Percentiles rank a stretch among this genome's conserved stretches.
phyloP scores from a whole-genome alignment of 2,113 vertebrate genomes.

The Nematolebias whitei region DNA sequence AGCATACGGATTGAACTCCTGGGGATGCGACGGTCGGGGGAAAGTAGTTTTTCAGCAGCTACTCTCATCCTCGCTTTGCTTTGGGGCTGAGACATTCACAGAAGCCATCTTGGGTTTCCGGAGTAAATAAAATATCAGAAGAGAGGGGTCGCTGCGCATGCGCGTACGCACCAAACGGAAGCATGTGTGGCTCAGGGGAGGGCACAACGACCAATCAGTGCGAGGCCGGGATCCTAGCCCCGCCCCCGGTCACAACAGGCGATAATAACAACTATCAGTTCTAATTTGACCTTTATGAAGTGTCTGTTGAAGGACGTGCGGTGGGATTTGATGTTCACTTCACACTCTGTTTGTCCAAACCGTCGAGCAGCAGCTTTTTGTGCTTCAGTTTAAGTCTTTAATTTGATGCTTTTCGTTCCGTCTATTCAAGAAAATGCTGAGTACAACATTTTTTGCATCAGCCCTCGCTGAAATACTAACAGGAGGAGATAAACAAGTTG shows the following conservation, averaged over 20 bases:
- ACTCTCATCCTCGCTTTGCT: constrained; percentile 79
- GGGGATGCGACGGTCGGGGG: constrained; percentile 68
- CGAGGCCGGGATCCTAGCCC: constrained; percentile 53
- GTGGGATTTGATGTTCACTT: not conserved
- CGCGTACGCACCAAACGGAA: constrained; percentile 71
- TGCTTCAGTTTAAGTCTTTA: not conserved
- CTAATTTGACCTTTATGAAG: constrained; percentile 70
- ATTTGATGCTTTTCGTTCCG: constrained; percentile 23
- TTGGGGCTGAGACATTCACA: constrained; percentile 76
- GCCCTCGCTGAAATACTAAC: constrained; percentile 41
- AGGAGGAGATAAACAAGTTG: constrained; percentile 29
- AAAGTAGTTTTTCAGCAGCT: constrained; percentile 77
- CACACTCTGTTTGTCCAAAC: not conserved
- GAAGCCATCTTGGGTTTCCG: constrained; percentile 85
- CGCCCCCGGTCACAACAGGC: constrained; percentile 69
- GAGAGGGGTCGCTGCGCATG: constrained; percentile 78
- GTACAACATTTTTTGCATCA: constrained; percentile 51
- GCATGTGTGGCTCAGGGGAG: constrained; percentile 53
- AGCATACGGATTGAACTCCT: constrained; percentile 67
- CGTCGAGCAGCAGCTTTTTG: not conserved
- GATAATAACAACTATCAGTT: constrained; percentile 65
- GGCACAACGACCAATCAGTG: constrained; percentile 71
- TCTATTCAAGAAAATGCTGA: constrained; percentile 61
- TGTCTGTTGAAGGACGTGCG: constrained; percentile 43
- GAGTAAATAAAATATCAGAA: constrained; percentile 85